Evolutionary conservation across 2,113 vertebrate genomes (phyloP).

Genomic region (Stigmatopora nigra): DNA sequence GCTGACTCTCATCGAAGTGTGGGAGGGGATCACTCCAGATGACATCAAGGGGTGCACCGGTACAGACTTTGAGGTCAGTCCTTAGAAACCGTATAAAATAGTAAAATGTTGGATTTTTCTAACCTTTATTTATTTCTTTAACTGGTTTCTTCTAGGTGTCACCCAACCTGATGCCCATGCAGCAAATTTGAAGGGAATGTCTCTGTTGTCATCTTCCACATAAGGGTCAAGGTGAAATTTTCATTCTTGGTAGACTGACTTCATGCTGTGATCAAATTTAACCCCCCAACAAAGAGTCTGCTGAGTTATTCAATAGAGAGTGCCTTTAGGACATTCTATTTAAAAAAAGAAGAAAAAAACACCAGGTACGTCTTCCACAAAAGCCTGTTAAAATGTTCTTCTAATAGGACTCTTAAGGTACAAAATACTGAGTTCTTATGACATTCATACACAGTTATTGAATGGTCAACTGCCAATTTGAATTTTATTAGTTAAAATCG

Average conservation of each 20-base stretch:
- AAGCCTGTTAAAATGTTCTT: not conserved
- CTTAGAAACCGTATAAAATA: not conserved
- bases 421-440: not conserved
- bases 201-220: not conserved
- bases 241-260: constrained; percentile 9
- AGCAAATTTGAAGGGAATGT: constrained; percentile 70
- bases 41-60: constrained; percentile 90
- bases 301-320: constrained; percentile 5
- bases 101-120: not conserved
- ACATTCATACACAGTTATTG: not conserved
- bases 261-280: constrained; percentile 8
- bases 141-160: constrained; percentile 74
- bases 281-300: not conserved
- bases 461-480: not conserved
- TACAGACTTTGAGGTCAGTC: constrained; percentile 81
- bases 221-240: not conserved
- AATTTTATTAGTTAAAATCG: not conserved
- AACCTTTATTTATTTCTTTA: not conserved
- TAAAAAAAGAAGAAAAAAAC: not conserved
- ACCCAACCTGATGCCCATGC: constrained; percentile 80
- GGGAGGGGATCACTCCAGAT: constrained; percentile 84
- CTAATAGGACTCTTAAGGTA: not conserved
- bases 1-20: constrained; percentile 86
- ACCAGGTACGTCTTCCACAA: not conserved
- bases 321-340: not conserved